A percentile compares a stretch with the other conserved stretches of the same genome.
phyloP scores from a whole-genome alignment of 2,888 invertebrate genomes.

The Resseliella maxima region DNA sequence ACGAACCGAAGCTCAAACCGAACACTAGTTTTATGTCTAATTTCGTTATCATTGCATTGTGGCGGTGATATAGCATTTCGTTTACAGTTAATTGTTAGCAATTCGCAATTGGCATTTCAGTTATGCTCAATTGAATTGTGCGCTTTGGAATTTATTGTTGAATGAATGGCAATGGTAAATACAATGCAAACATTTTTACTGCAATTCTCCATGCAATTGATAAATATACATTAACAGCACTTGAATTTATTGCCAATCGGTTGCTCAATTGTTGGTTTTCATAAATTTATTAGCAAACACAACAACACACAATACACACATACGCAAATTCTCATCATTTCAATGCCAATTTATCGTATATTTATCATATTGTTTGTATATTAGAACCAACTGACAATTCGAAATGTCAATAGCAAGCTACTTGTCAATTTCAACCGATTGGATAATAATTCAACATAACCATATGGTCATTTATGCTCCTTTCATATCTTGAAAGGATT shows the following conservation, averaged over 20 bases:
- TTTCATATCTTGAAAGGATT: too few relatives aligned
- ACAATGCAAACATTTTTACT: neutral
- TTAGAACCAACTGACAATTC: constrained; percentile 15
- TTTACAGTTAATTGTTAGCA: neutral
- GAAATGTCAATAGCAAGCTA: neutral
- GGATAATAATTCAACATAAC: neutral
- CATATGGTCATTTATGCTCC: neutral
- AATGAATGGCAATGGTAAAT: neutral
- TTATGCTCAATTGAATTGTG: neutral
- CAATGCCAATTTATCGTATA: neutral
- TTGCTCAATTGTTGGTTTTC: too few relatives aligned
- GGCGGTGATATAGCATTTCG: neutral
- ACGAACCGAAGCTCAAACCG: neutral
- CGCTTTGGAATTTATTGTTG: neutral
- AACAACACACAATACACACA: too few relatives aligned
- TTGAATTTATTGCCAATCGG: too few relatives aligned
- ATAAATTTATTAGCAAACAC: too few relatives aligned
- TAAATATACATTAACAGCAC: neutral
- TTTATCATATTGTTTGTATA: neutral
- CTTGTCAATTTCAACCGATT: neutral
- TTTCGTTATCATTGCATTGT: neutral
- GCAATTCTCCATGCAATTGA: neutral
- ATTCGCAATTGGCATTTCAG: neutral
- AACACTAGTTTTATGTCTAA: neutral
- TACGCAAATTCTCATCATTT: too few relatives aligned